Evolutionary conservation across 1,140 invertebrate species (phyloP), one percentile per base, ranked within the genome.

Genomic region (Chymomyza costata): DNA sequence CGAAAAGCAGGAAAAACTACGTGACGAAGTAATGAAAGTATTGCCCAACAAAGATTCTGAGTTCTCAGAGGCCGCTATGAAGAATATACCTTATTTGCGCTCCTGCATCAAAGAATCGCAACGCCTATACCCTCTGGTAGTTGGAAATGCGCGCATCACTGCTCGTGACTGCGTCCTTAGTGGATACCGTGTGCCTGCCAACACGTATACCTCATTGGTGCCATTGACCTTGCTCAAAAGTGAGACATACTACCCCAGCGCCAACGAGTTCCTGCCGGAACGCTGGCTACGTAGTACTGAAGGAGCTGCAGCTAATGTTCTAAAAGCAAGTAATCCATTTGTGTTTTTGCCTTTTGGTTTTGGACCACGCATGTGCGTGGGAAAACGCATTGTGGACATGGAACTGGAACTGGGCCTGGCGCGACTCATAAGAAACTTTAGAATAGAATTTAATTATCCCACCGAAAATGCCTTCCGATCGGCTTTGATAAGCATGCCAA

Each of bases 1-100:
- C 2, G 90, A 92, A 3, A 91, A 92, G 48, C 95, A 97, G 81
- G 86, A 88, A 30, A 90, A 88, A 54, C 86, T 95, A 1, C 89
- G 90, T 56, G 69, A 90, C 41, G 94, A 97, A 87, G 81, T 97
- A 0, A 78, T 86, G 35, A 78, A 71, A 1, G 86, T 88, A 16
- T 62, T 91, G n/a, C 87, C 88, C 6, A 15, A 83, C 2, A 87
- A 88, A 64, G 65, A 86, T 43, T 86, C 87, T 1, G 78, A 86
- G 2, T 82, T 92, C 5, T 91, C 88, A 8, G 83, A 84, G 7
- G 83, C 90, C 2, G 82, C 84, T 5, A 71, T 93, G 31, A 86
- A 87, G 39, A 82, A 89, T 39, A 82, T 90, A 43, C 86, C 86
- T 0, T 92, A 92, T 66, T 66, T 92, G 3, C 90, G 88, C 54